These are phyloP conservation scores for Achatina immaculata DNA, from an alignment of 1,140 invertebrate genomes.

Conservation along the genomic window DNA sequence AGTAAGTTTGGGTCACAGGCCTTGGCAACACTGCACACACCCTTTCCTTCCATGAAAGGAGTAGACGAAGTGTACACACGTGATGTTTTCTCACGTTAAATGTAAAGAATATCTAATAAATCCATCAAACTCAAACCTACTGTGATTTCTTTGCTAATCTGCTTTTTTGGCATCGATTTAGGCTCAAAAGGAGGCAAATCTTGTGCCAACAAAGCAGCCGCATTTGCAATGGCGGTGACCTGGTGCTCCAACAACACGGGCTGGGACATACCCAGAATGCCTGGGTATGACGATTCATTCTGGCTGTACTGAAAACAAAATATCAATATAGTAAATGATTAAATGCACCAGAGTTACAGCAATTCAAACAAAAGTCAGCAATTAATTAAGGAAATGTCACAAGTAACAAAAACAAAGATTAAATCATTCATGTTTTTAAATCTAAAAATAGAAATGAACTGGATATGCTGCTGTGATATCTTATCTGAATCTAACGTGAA, in stretches of 20 bases:
- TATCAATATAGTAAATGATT: background rate
- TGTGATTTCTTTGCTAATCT: constrained; percentile 35
- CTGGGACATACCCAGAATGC: constrained; percentile 16
- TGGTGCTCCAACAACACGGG: constrained; percentile 28
- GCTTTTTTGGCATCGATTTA: constrained; percentile 37
- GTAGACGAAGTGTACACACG: too few relatives aligned
- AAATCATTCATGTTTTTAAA: too few relatives aligned
- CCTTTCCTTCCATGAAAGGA: too few relatives aligned
- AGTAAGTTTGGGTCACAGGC: too few relatives aligned
- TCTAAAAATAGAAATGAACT: too few relatives aligned
- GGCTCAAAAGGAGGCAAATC: constrained; percentile 30
- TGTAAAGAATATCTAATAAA: too few relatives aligned
- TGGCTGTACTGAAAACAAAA: constrained; percentile 4
- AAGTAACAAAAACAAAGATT: too few relatives aligned
- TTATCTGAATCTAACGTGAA: too few relatives aligned
- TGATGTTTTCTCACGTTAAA: too few relatives aligned
- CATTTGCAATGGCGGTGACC: constrained; percentile 22
- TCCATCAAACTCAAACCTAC: constrained; percentile 21
- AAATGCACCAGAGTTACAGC: background rate
- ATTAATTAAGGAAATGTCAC: background rate
- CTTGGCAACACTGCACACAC: too few relatives aligned
- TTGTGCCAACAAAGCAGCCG: constrained; percentile 30
- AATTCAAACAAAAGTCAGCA: background rate
- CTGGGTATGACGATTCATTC: background rate
- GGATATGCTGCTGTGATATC: too few relatives aligned